Base-by-base conservation (phyloP, 2,888 invertebrate genomes). In the Chymomyza caudatula region DNA sequence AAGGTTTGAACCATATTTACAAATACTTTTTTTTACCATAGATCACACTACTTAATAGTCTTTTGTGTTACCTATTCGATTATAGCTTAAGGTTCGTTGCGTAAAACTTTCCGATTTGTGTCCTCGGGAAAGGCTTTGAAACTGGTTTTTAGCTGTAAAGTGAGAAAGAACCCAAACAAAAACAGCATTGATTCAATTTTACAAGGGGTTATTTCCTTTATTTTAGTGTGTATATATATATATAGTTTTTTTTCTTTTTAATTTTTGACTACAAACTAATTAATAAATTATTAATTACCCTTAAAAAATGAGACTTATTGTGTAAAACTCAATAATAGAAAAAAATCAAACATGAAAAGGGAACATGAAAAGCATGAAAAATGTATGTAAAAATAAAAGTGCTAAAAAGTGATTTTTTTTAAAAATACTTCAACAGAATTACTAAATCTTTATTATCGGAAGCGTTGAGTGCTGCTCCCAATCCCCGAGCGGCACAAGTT, bases 211-310 rank as follows among this genome's bases (percentile, higher is more conserved):
- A 78, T 60, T 56, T 83, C 74, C 85, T 72, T 84, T 85, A 85
- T 64, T 79, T 82, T 77, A 76, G 71, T 74, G 70, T 76, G 74
- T 65, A 49, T 76, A 58, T 78, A 60, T 65, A 54, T 73, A 67
- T 73, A 67, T 70, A 58, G 56, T 73, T 77, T 69, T 70, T 65
- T 78, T 60, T 76, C 64, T 60, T 65, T 66, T 65, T 70, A 63
- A 56, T 64, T 67, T 69, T 77, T 63, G 54, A 85, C 79, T 84
- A 87, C 85, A 60, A 78, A 84, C 84, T 84, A 84, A 84, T 87
- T 87, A 84, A 84, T 84, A 84, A 84, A 87, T 84, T 86, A 84
- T 76, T 86, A 84, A 74, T 83, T 83, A 87, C 37, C 74, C 83
- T 87, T 87, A 87, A 71, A 74, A 72, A 79, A 71, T 42, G 67